Evolutionary conservation across 64 coral and sea anemone species (phyloP).

Genomic region (Pachyseris speciosa): DNA sequence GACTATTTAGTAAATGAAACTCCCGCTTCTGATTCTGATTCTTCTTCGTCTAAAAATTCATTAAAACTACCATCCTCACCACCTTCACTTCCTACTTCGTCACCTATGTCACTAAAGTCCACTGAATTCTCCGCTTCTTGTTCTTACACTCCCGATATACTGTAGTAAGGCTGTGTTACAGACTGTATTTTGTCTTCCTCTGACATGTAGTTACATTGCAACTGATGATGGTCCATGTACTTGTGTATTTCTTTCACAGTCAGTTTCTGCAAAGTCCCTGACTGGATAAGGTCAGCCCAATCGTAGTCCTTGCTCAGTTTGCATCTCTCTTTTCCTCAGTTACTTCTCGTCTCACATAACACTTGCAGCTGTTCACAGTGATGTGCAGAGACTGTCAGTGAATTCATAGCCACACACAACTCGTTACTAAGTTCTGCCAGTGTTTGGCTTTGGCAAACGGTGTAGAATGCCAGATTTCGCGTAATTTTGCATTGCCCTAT

Average conservation of each 20-base stretch:
- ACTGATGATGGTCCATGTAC: background rate
- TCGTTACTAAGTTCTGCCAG: too few relatives aligned
- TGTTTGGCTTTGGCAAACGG: too few relatives aligned
- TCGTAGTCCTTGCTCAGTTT: too few relatives aligned
- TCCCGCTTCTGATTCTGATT: background rate
- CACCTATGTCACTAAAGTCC: too few relatives aligned
- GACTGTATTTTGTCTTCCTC: background rate
- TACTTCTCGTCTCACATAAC: too few relatives aligned
- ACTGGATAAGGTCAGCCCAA: background rate
- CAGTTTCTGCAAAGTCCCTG: background rate
- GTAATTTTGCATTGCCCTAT: too few relatives aligned
- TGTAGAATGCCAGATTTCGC: too few relatives aligned
- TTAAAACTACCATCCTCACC: background rate
- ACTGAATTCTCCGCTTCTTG: background rate
- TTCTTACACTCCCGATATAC: background rate
- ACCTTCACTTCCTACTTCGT: background rate
- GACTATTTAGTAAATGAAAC: too few relatives aligned
- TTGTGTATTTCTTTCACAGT: constrained; percentile 5
- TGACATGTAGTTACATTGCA: background rate
- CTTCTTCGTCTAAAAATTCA: background rate
- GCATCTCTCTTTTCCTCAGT: too few relatives aligned
- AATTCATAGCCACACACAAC: too few relatives aligned
- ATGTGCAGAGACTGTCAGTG: too few relatives aligned
- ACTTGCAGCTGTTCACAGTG: too few relatives aligned
- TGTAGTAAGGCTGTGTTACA: background rate